These are phyloP conservation scores for Aleiodes leptofemur DNA, from an alignment of 2,888 invertebrate species.

Conservation along the genomic window DNA sequence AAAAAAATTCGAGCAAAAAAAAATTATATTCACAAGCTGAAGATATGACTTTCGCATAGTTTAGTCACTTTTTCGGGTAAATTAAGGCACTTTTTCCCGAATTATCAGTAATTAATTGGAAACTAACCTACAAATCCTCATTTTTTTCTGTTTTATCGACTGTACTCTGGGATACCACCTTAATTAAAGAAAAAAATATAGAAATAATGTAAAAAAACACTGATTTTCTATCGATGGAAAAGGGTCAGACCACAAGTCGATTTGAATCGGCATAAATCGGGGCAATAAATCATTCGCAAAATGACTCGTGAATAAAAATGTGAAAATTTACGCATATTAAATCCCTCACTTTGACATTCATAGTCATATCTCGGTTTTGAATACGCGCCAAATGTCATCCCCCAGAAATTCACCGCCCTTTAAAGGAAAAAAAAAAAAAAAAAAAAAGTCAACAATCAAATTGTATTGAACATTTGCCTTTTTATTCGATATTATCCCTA, in stretches of 20 bases:
- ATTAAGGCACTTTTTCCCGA: no score
- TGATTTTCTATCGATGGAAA: background rate
- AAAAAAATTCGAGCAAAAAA: no score
- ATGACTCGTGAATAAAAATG: background rate
- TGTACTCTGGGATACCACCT: no score
- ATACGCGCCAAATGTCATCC: conserved; percentile 45
- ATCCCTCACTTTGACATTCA: conserved; percentile 42
- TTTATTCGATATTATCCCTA: conserved; percentile 5
- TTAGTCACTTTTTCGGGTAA: no score
- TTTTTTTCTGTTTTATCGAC: no score
- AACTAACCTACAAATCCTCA: no score
- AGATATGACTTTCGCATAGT: no score
- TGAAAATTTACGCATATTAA: conserved; percentile 42
- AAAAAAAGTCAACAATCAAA: background rate
- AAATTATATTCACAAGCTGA: no score
- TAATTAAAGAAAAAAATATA: no score
- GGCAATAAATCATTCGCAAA: conserved; percentile 6
- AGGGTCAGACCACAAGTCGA: background rate
- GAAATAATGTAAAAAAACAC: background rate
- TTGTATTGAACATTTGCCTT: conserved; percentile 9
- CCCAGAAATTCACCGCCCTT: background rate
- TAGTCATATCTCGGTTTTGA: conserved; percentile 42
- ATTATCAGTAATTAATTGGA: no score
- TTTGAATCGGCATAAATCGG: background rate
- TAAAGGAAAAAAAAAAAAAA: no score